A percentile compares a stretch with the other conserved stretches of the same genome.
Evolutionary conservation across 2,797 vertebrate genomes (phyloP).

Genomic region (Columba guinea): DNA sequence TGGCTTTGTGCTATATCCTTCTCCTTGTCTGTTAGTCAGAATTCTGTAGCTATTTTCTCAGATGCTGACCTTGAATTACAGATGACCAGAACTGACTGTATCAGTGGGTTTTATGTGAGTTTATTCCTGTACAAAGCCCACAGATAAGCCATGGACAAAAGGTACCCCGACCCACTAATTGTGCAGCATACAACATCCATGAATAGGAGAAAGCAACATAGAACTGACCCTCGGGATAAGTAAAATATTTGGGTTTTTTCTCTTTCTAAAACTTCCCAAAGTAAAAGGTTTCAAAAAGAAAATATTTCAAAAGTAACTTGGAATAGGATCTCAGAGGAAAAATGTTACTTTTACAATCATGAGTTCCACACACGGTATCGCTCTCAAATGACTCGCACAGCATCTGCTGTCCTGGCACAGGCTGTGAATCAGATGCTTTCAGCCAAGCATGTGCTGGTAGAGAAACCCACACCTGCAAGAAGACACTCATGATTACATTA

Average conservation of each 20-base stretch:
- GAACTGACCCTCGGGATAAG: neutral
- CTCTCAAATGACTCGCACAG: neutral
- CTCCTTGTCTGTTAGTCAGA: neutral
- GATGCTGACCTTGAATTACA: neutral
- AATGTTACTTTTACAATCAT: conserved; percentile 24
- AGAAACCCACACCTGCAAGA: conserved; percentile 7
- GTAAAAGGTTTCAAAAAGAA: neutral
- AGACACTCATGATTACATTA: neutral
- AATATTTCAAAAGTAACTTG: neutral
- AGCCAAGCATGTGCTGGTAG: neutral
- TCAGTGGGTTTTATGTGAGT: neutral
- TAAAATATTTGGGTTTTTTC: neutral
- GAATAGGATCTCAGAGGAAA: neutral
- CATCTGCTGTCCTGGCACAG: conserved; percentile 48
- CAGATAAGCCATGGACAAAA: neutral
- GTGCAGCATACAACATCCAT: neutral
- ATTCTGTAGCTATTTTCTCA: neutral
- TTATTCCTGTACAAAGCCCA: neutral
- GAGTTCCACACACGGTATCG: neutral
- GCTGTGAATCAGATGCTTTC: conserved; percentile 32
- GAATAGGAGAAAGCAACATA: neutral
- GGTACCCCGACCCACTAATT: neutral
- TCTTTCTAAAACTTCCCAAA: neutral
- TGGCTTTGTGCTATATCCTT: neutral
- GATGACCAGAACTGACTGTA: neutral